Evolutionary conservation across 1,140 invertebrate species (phyloP), one percentile per base, ranked within the genome.

Genomic region (Apolygus lucorum): DNA sequence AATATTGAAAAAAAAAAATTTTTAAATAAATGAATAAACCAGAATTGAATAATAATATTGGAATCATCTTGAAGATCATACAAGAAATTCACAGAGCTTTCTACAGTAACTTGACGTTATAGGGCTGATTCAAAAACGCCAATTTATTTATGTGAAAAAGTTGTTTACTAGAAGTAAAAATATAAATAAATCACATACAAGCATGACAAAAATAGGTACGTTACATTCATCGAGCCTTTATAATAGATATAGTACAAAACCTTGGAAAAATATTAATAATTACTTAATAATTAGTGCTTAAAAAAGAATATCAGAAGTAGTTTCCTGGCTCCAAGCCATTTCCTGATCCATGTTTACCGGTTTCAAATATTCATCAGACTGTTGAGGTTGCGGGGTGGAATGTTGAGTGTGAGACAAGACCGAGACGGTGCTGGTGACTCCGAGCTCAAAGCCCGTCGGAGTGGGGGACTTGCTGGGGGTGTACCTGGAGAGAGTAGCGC

Each of bases 301-400:
- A 73, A 84, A 88, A 62, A 88, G 79, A 74, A 88, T 79, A 78
- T 88, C 86, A 2, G 84, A 82, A 28, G 85, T 84, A 62, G 84
- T 84, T 73, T 86, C 85, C 67, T 85, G 83, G 52, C 84, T 82
- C 82, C 86, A 88, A 1, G 84, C 83, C 29, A 83, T 81, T 1
- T 79, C 83, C 28, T 84, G 80, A 64, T 77, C 76, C 28, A 82
- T 78, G 66, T 84, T 82, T 34, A 84, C 82, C 2, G 85, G 82
- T 75, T 84, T 84, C 70, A 85, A 74, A 74, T 84, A 85, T n/a
- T 84, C 81, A 2, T 80, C 75, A 17, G 62, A 29, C 26, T 66
- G 25, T 28, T 68, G 54, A 17, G 52, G 24, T 27, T 49, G 17
- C 13, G 26, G 59, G 14, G 14, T 52, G 21, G 62, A n/a, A 27